Evolutionary conservation across 2,888 invertebrate genomes (phyloP).

Genomic region (Dryocosmus kuriphilus): DNA sequence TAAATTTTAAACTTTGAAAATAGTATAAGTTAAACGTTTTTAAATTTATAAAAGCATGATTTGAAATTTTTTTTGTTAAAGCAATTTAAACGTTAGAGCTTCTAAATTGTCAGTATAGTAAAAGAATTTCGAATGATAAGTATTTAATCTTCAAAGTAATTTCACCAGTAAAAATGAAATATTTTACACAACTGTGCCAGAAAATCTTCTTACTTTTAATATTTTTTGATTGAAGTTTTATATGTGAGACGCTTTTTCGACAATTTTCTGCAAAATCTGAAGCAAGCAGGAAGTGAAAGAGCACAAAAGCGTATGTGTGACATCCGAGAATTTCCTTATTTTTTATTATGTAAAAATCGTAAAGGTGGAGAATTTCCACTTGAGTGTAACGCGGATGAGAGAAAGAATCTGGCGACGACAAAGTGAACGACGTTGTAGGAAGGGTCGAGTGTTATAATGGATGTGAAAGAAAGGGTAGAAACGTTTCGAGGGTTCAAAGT

Average conservation of each 20-base stretch:
- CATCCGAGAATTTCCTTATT: slow-evolving; percentile 6
- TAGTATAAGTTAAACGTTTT: too few species aligned
- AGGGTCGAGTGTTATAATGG: slow-evolving; percentile 40
- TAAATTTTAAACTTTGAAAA: too few species aligned
- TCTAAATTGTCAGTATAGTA: too few species aligned
- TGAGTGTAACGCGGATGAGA: slow-evolving; percentile 43
- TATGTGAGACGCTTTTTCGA: background rate
- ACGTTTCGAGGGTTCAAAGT: slow-evolving; percentile 26
- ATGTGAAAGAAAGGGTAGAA: slow-evolving; percentile 34
- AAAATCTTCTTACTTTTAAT: background rate
- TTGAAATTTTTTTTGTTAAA: too few species aligned
- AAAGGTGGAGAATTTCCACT: slow-evolving; percentile 40
- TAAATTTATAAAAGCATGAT: too few species aligned
- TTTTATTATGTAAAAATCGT: slow-evolving; percentile 31
- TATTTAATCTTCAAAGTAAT: too few species aligned
- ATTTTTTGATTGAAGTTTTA: background rate
- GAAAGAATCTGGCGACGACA: slow-evolving; percentile 38
- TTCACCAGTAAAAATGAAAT: too few species aligned
- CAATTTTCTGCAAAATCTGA: slow-evolving; percentile 4
- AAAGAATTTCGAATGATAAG: too few species aligned
- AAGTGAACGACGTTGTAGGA: slow-evolving; percentile 34
- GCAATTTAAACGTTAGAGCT: too few species aligned
- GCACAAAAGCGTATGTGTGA: slow-evolving; percentile 24
- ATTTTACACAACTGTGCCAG: too few species aligned
- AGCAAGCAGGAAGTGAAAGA: slow-evolving; percentile 25